Conservation (phyloP, 2,113 vertebrate species). For the Tragelaphus buxtoni region DNA sequence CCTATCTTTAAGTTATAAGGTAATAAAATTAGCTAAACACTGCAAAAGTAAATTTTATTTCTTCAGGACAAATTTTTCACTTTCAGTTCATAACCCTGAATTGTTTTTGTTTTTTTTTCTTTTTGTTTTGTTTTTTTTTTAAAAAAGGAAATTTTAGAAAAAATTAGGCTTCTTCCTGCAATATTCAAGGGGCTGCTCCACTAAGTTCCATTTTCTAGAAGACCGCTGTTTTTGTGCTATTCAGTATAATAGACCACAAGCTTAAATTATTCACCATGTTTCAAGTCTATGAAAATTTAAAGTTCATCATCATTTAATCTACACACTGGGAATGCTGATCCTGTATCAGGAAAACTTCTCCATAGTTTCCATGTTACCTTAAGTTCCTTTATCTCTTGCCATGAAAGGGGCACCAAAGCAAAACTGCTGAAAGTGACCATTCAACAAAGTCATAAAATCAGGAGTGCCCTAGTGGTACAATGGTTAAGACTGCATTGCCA, state of each 20-base stretch:
- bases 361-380: neutral
- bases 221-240: neutral
- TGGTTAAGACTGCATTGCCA: neutral
- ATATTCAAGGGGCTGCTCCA: neutral
- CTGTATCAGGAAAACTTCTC: neutral
- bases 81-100: neutral
- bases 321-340: neutral
- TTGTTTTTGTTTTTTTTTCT: fast-evolving
- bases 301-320: slow-evolving; percentile 28
- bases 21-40: neutral
- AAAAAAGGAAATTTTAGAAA: neutral
- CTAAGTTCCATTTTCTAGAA: neutral
- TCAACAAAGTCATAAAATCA: neutral
- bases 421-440: neutral
- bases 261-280: neutral
- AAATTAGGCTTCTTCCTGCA: slow-evolving; percentile 1
- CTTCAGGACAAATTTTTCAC: slow-evolving; percentile 1
- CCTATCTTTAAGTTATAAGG: neutral
- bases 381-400: neutral
- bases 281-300: slow-evolving; percentile 24
- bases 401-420: neutral
- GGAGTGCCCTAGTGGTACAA: neutral
- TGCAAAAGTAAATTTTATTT: neutral
- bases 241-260: neutral
- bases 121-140: neutral